Evolutionary conservation across 2,888 invertebrate species (phyloP).

Genomic region (Ormyrus rosae): DNA sequence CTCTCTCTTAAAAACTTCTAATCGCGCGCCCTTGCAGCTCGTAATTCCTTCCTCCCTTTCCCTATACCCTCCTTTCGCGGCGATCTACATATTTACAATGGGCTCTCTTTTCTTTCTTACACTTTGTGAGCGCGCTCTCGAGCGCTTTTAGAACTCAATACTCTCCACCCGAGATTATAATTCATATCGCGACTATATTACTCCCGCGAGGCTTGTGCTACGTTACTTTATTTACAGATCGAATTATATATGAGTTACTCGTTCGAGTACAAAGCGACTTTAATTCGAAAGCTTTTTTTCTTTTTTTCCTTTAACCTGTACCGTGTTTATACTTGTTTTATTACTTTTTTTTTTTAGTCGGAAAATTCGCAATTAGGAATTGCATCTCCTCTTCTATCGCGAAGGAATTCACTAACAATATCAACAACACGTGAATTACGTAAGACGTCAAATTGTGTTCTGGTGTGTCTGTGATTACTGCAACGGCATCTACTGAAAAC

Average conservation of each 20-base stretch:
- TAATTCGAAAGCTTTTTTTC: conserved; percentile 17
- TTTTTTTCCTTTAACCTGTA: not conserved
- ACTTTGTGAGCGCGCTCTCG: not conserved
- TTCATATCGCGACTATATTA: not conserved
- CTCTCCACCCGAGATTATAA: not conserved
- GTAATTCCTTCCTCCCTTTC: not conserved
- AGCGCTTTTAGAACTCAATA: not conserved
- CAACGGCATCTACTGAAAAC: not conserved
- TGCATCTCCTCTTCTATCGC: not conserved
- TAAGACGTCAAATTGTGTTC: not conserved
- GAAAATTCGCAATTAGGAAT: conserved; percentile 10
- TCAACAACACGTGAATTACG: not conserved
- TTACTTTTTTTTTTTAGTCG: not conserved
- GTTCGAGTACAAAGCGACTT: not conserved
- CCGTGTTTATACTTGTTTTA: too few relatives aligned
- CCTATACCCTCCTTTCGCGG: not conserved
- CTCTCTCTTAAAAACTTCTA: conserved; percentile 17
- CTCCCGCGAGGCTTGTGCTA: conserved; percentile 1
- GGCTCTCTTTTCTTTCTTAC: not conserved
- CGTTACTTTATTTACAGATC: conserved; percentile 28
- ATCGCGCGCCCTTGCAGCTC: not conserved
- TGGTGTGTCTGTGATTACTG: not conserved
- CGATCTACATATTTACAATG: conserved; percentile 47
- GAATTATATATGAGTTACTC: conserved; percentile 10
- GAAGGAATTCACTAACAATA: conserved; percentile 13